phyloP scores from a whole-genome alignment of 1,140 invertebrate genomes.

The Drosophila pallidifrons region DNA sequence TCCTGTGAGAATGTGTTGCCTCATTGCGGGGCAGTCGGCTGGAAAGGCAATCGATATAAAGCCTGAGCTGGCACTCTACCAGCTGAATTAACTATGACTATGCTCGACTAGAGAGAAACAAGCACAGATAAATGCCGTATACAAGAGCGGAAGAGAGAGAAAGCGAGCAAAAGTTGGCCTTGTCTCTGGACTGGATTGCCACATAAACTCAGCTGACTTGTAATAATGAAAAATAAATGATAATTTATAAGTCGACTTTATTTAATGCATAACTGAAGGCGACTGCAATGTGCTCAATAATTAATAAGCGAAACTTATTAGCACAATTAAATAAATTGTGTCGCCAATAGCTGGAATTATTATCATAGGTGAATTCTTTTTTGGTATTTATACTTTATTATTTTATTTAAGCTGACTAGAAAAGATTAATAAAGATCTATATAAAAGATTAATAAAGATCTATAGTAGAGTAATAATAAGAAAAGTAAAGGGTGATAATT shows the following conservation, averaged over 20 bases:
- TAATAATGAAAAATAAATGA: constrained; percentile 66
- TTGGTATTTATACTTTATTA: too few relatives aligned
- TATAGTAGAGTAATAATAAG: too few relatives aligned
- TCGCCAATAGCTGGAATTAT: too few relatives aligned
- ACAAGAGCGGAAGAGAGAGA: neutral
- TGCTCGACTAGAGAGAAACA: constrained; percentile 7
- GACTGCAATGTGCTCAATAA: constrained; percentile 50
- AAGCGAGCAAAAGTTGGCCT: neutral
- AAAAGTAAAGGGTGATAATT: too few relatives aligned
- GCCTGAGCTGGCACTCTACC: constrained; percentile 32
- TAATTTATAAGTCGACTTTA: constrained; percentile 53
- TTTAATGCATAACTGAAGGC: constrained; percentile 46
- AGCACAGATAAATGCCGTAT: constrained; percentile 32
- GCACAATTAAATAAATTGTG: too few relatives aligned
- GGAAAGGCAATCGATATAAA: constrained; percentile 72
- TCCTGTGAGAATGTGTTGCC: constrained; percentile 61
- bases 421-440: too few relatives aligned
- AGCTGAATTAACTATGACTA: constrained; percentile 70
- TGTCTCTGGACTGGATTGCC: constrained; percentile 14
- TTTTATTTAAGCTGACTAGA: too few relatives aligned
- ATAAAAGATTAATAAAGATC: too few relatives aligned
- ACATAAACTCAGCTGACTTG: constrained; percentile 15
- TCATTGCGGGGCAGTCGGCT: constrained; percentile 60
- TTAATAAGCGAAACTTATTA: constrained; percentile 29
- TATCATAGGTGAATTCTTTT: too few relatives aligned